Evolutionary conservation across 2,888 invertebrate species (phyloP), one percentile per base, ranked within the genome.

Genomic region (Leptopterna dolabrata): DNA sequence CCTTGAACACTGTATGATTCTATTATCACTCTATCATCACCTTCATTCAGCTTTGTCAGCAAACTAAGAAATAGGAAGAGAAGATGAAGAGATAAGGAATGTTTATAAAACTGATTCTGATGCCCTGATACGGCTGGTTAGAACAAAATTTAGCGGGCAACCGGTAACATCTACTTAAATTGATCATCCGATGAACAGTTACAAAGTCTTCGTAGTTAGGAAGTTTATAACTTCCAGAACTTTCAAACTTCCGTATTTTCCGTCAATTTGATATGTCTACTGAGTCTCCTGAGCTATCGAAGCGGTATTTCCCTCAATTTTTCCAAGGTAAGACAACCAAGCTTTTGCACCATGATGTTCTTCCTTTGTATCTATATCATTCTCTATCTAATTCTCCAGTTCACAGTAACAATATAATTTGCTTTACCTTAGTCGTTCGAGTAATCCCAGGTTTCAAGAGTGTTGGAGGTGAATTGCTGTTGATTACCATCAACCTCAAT

Each of bases 281-380:
- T 4, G 16, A 11, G n/a, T 81, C 81, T 27, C 81, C 81, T 47
- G 81, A 81, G 51, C n/a, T 19, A 51, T 81, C 81, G 13, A 51
- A 81, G 19, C 30, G 47, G 9, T 81, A 81, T 81, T 81, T 81
- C 36, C 51, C 51, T 47, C 81, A 81, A 51, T 51, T 51, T 29
- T 51, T 55, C 29, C 81, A 81, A 55, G 81, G 81, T 81, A 36
- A 27, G 81, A 3, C 14, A 80, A 27, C 27, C 76, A n/a, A 27
- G 27, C 11, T 27, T 30, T 71, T 55, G 55, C 19, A 55, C n/a
- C 11, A 19, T 55, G 16, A 6, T 55, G 16, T n/a, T n/a, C n/a
- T n/a, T n/a, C n/a, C n/a, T n/a, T n/a, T 19, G 55, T 6, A 55
- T 4, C 16, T 55, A 11, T n/a, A n/a, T n/a, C n/a, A 19, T 55